Evolutionary conservation across 2,888 invertebrate species (phyloP), one percentile per base, ranked within the genome.

Genomic region (Pseudococcus viburni): DNA sequence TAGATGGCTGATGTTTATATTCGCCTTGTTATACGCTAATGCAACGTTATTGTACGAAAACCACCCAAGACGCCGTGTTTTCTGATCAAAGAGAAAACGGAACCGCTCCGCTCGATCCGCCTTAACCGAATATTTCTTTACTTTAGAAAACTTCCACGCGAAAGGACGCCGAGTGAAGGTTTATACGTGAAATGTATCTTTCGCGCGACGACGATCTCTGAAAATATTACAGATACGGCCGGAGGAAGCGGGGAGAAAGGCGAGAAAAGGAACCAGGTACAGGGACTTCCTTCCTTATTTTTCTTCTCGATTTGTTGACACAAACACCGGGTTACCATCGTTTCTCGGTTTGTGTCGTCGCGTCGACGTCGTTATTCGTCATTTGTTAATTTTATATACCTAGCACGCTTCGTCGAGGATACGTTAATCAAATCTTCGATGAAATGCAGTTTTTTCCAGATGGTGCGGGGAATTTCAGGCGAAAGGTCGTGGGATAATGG

Each of bases 1-100:
- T 64, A 64, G 64, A 64, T 64, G 64, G 64, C 19, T 64, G 7
- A 22, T 64, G 64, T 64, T 64, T 64, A 64, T 64, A 64, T 64
- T 64, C 22, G 64, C 22, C 51, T 51, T 51, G 51, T 51, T 51
- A 51, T 51, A 51, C 51, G 46, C 46, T 46, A 51, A 51, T 51
- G 51, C 17, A 15, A 51, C 51, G 12, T 51, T 51, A 51, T 51
- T 51, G 51, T 51, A 51, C 51, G 51, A 51, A 51, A 51, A 51
- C 51, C 51, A 51, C 51, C 51, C 51, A 51, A 51, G 51, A 51
- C 5, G 51, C 15, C 15, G 51, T 11, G 46, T 46, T 46, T 51
- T 51, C 51, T 51, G 51, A 51, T 51, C 51, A 51, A 51, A 51
- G 51, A 51, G 51, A 51, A 51, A 51, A 51, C 51, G 51, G 51